A percentile compares a stretch with the other conserved stretches of the same genome.
phyloP scores from a whole-genome alignment of 2,113 vertebrate species.

The Cebus imitator region DNA sequence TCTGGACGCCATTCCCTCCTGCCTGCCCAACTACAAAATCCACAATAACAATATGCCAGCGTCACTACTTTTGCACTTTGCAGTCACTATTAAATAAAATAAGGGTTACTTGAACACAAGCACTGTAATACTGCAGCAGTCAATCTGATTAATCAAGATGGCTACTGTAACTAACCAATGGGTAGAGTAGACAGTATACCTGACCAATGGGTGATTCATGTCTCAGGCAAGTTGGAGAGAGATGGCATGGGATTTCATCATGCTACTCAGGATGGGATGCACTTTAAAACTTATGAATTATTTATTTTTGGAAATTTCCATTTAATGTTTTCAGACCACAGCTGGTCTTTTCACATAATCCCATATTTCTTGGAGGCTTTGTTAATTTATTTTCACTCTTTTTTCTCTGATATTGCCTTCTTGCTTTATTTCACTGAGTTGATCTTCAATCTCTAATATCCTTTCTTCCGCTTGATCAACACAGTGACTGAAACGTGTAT shows the following conservation, averaged over 20 bases:
- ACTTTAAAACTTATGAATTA: not conserved
- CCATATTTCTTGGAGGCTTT: too few species aligned
- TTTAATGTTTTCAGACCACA: not conserved
- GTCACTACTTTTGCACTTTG: not conserved
- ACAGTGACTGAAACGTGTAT: too few species aligned
- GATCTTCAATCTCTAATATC: too few species aligned
- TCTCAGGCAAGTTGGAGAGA: not conserved
- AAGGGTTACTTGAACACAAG: not conserved
- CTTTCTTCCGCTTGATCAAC: too few species aligned
- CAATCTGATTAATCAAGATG: not conserved
- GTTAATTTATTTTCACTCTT: too few species aligned
- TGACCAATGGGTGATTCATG: not conserved
- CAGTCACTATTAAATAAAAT: not conserved
- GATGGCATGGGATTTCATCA: not conserved
- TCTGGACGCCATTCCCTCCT: too few species aligned
- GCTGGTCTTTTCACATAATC: too few species aligned
- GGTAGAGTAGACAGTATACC: too few species aligned
- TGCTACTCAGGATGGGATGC: not conserved
- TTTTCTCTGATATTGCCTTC: too few species aligned
- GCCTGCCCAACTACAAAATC: too few species aligned
- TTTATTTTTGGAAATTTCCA: not conserved
- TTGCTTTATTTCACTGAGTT: too few species aligned
- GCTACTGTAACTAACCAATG: not conserved
- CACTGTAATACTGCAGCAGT: not conserved
- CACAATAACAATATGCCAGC: not conserved